These are phyloP conservation scores for Scelioninae gen. 2 DNA, from an alignment of 2,888 invertebrate species.

Conservation along the genomic window DNA sequence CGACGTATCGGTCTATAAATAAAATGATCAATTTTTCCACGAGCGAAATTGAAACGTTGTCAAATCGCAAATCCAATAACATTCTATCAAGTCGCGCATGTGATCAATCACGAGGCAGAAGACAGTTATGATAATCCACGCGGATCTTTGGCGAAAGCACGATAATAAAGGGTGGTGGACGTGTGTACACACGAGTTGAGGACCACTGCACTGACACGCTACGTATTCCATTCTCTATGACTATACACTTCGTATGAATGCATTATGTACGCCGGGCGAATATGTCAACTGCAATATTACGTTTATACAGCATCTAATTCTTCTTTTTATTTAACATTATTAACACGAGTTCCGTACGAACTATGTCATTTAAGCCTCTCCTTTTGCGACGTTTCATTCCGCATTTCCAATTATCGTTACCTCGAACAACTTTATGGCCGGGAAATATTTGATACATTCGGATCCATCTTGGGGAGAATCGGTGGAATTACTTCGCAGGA, in stretches of 20 bases:
- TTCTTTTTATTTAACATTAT: constrained; percentile 59
- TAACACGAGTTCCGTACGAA: constrained; percentile 48
- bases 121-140: constrained; percentile 49
- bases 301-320: constrained; percentile 64
- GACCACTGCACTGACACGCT: constrained; percentile 67
- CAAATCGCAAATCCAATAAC: constrained; percentile 1
- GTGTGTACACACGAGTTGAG: constrained; percentile 62
- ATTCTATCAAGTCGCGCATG: constrained; percentile 28
- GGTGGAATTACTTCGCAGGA: no score
- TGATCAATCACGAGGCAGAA: constrained; percentile 45
- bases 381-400: constrained; percentile 30
- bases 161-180: constrained; percentile 39
- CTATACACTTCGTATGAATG: constrained; percentile 68
- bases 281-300: constrained; percentile 72
- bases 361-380: constrained; percentile 32
- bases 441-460: neutral
- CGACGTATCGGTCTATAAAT: no score
- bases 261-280: constrained; percentile 70
- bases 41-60: no score
- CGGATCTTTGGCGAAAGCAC: constrained; percentile 35
- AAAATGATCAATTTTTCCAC: no score
- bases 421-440: constrained; percentile 8
- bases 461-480: neutral
- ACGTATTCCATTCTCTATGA: constrained; percentile 66
- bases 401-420: constrained; percentile 25